A percentile compares a stretch with the other conserved stretches of the same genome.
phyloP scores from a whole-genome alignment of 2,888 invertebrate genomes.

The Caenorhabditis sp. region DNA sequence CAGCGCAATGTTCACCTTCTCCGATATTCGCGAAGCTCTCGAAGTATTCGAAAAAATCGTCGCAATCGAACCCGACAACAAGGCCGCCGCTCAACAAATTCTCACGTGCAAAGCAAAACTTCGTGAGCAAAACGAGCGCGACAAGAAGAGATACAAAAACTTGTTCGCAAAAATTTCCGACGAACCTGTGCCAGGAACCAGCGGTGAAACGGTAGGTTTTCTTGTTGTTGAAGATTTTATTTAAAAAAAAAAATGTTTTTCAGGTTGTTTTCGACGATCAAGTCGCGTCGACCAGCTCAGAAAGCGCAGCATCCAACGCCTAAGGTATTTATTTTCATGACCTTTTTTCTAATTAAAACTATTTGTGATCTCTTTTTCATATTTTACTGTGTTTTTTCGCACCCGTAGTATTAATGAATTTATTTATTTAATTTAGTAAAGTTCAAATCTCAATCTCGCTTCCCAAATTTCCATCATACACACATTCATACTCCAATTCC shows the following conservation, averaged over 20 bases:
- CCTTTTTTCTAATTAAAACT: background rate
- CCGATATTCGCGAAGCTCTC: slow-evolving; percentile 82
- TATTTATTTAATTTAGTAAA: background rate
- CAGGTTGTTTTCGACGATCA: slow-evolving; percentile 14
- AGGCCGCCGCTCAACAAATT: slow-evolving; percentile 73
- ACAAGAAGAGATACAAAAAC: slow-evolving; percentile 85
- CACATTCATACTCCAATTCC: slow-evolving; percentile 26
- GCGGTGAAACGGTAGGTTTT: slow-evolving; percentile 10
- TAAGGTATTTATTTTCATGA: slow-evolving; percentile 7
- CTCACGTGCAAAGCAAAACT: slow-evolving; percentile 78
- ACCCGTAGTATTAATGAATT: slow-evolving; percentile 8
- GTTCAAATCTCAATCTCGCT: slow-evolving; percentile 32
- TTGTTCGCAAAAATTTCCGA: slow-evolving; percentile 84
- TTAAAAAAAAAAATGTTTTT: background rate
- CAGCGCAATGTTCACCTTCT: slow-evolving; percentile 68
- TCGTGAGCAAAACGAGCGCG: slow-evolving; percentile 80
- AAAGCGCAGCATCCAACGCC: slow-evolving; percentile 21
- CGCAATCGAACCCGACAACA: slow-evolving; percentile 84
- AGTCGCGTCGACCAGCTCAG: slow-evolving; percentile 30
- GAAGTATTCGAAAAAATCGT: slow-evolving; percentile 82
- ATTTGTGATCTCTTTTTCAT: slow-evolving; percentile 25
- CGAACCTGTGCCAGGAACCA: slow-evolving; percentile 18
- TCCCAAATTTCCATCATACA: slow-evolving; percentile 34
- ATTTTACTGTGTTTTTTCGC: slow-evolving; percentile 2
- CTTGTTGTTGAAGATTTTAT: no score